Evolutionary conservation across 2,888 invertebrate species (phyloP), one percentile per base, ranked within the genome.

Genomic region (Eulithis prunata): DNA sequence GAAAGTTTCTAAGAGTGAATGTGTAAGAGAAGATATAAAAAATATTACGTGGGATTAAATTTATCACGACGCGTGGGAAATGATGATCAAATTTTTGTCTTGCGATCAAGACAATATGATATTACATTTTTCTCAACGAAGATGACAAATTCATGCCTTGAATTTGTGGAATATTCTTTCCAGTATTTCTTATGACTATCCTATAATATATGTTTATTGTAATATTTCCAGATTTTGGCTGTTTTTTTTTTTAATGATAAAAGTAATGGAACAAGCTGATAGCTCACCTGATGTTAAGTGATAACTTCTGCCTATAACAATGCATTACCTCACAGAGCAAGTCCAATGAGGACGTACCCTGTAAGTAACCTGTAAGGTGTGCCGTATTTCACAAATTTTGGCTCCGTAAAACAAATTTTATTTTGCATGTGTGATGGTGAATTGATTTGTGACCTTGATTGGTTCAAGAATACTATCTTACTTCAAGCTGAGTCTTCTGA

Each of bases 61-160:
- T 28, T 45, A 52, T 43, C 11, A 54, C 41, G 38, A 47, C 12
- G 46, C 58, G 64, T 64, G 64, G 49, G 64, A 59, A 54, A 8
- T 13, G 36, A n/a, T 32, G 21, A 53, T 63, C 53, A 57, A 53
- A 53, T 13, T 54, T 53, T 53, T 13, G 52, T 54, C 36, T 54
- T 21, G 36, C 41, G 51, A 46, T 53, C 12, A 41, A 43, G 36
- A 60, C 53, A 45, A 60, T 57, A 51, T 52, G 52, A 43, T 51
- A 59, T 54, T 47, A 47, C 47, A 61, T 61, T 54, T 61, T 61
- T 47, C 54, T 60, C 12, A 59, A 53, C 10, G 43, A 43, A 38
- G 36, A 14, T 43, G 41, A 54, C 54, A 54, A 12, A 53, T 49
- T 49, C 6, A 38, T 8, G 11, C 43, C 21, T 28, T n/a, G n/a